A percentile compares a stretch with the other conserved stretches of the same genome.
phyloP scores from a whole-genome alignment of 2,113 vertebrate genomes.

The Serilophus lunatus region DNA sequence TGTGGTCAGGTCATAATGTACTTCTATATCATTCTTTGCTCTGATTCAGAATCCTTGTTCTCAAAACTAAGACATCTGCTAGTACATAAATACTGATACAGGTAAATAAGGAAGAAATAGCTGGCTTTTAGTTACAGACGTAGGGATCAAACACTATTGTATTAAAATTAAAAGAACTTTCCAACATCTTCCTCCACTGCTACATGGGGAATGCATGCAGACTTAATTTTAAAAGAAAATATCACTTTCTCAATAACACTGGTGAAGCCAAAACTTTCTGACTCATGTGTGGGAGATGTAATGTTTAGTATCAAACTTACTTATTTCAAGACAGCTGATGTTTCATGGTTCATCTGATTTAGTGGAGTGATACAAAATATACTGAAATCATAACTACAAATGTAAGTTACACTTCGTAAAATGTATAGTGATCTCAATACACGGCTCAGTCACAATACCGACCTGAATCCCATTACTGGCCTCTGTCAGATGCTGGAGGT shows the following conservation, averaged over 20 bases:
- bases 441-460: fast-evolving
- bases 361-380: neutral
- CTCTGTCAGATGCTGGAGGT: fast-evolving
- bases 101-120: neutral
- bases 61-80: neutral
- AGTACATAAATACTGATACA: neutral
- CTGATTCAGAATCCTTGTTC: neutral
- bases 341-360: neutral
- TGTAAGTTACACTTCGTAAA: neutral
- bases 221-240: neutral
- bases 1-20: neutral
- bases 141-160: neutral
- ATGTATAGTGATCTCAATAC: fast-evolving
- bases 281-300: no score
- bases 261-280: neutral
- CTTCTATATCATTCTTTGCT: neutral
- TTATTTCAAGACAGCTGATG: neutral
- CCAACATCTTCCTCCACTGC: neutral
- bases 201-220: neutral
- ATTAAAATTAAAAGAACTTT: neutral
- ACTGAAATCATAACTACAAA: neutral
- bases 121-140: neutral
- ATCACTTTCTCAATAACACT: neutral
- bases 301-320: neutral
- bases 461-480: fast-evolving